Base-by-base conservation (phyloP, 2,113 vertebrate genomes). In the Pterophyllum scalare region DNA sequence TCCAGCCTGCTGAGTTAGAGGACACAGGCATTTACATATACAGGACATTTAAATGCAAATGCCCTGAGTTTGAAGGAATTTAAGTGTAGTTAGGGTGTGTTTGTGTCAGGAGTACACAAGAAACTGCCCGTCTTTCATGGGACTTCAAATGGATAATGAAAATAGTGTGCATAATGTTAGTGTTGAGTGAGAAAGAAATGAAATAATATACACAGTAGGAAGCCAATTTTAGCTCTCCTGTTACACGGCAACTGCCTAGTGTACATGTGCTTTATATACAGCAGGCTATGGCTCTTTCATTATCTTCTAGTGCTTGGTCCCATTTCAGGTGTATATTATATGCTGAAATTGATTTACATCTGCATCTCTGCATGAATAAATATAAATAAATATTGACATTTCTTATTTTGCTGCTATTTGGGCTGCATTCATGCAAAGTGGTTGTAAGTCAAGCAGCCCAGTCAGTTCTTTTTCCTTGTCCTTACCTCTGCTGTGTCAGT, bases 371-470 rank as follows among this genome's bases (percentile, higher is more conserved):
- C 56, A 72, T 52, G 24, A 72, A 70, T 58, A 33, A 60, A 38
- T 62, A 59, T 67, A 40, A 59, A 82, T 28, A 77, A 14, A 40
- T 77, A 43, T 11, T 49, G 8, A 6, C 17, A 20, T 75, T 75
- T 85, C 11, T 78, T 56, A 80, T 77, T 83, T 49, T 56, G 57
- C 33, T 79, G 35, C 35, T n/a, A 65, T 85, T 70, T 80, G 22
- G 13, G 15, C 24, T 15, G 26, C 26, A 54, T 28, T 22, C 61
- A 7, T 26, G 19, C 15, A 46, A 82, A 84, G 8, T 17, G 24
- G 57, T 72, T 75, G 78, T 19, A 82, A 67, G 40, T 64, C 80
- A 58, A 62, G 24, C 2, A 80, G 49, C 20, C 38, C 12, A 67
- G 67, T 70, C 35, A 28, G 38, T 24, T 72, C 35, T 81, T 26